Base-by-base conservation (phyloP, 2,113 vertebrate genomes). In the Craseonycteris thonglongyai region DNA sequence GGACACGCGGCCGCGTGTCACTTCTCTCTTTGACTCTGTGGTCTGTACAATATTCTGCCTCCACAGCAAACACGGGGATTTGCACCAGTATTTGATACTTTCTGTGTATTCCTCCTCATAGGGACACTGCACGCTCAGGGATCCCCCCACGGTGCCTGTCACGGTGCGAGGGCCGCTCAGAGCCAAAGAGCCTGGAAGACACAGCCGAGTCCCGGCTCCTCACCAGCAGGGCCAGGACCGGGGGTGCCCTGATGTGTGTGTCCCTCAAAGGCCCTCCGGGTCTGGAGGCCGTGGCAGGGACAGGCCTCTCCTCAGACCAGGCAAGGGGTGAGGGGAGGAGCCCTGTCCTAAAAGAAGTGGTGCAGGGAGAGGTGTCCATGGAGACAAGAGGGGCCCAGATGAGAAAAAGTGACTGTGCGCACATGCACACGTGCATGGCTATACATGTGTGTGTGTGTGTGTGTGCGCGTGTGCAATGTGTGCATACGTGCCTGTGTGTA, bases 51-150 rank as follows among this genome's bases (percentile, higher is more conserved):
- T 80, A 6, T 86, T 76, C 38, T 0, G 33, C 45, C 68, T 28
- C 0, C 0, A 11, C 7, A 2, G 0, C 1, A 8, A 3, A 4
- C 1, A 24, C 3, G 28, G 3, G 5, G 0, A 0, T 35, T 6
- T 4, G 71, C 88, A 97, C 96, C 95, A 97, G 51, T 78, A 96
- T 66, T 97, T 97, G 8, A 0, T 0, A 3, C 0, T 0, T 0
- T 40, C 4, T 12, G 4, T 68, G 0, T 2, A 26, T 9, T 3
- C 0, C 30, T 59, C 0, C 14, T 96, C 0, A 0, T 98, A 98
- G 0, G 0, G 0, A 12, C 96, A 98, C 58, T 30, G 45, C 68
- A 97, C 42, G 0, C 35, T 85, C 90, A 98, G 33, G 0, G 96
- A 92, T 19, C 30, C 56, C 2, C 97, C 96, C 0, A 45, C 0